Base-by-base conservation (phyloP, 2,797 vertebrate species). In the Pangasius sanitwongsei region DNA sequence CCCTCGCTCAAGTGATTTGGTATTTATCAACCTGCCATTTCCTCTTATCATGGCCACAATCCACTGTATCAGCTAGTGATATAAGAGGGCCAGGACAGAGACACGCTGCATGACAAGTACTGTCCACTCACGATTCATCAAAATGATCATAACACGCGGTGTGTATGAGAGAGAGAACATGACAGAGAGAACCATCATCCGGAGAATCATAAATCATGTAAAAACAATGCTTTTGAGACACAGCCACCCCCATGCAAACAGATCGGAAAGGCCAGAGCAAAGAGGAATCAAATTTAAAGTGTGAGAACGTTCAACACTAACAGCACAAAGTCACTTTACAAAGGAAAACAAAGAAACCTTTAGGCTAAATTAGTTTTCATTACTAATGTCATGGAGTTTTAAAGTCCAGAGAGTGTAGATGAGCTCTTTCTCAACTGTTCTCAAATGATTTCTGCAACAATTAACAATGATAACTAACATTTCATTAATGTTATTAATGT, bases 21-120 rank as follows among this genome's bases (percentile, higher is more conserved):
- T 91, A 91, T 93, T 93, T 90, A 92, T 93, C 93, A 89, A 91
- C 75, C 88, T 90, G 89, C 90, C 89, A 88, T 92, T 93, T 90
- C 86, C 90, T 90, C 86, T 92, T 91, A 91, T 92, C 92, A 90
- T 84, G 50, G 88, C 63, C 85, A 92, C 91, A 92, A 92, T 90
- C 93, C 92, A 92, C 87, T 87, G 92, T 91, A 92, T 91, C 91
- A 93, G 91, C 92, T 92, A 83, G 83, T 13, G 65, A 86, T 92
- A 94, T 93, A 92, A 92, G 90, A 91, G 83, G 88, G 86, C 84
- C 88, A 70, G 72, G 74, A 90, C 83, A 85, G 78, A 89, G 82
- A 88, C 90, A 89, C 50, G 50, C 89, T 78, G 91, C 86, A 86
- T 91, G 91, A 93, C 91, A 92, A 93, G 91, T 65, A 89, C 85